phyloP scores from a whole-genome alignment of 2,888 invertebrate genomes.

The Acleris literana region DNA sequence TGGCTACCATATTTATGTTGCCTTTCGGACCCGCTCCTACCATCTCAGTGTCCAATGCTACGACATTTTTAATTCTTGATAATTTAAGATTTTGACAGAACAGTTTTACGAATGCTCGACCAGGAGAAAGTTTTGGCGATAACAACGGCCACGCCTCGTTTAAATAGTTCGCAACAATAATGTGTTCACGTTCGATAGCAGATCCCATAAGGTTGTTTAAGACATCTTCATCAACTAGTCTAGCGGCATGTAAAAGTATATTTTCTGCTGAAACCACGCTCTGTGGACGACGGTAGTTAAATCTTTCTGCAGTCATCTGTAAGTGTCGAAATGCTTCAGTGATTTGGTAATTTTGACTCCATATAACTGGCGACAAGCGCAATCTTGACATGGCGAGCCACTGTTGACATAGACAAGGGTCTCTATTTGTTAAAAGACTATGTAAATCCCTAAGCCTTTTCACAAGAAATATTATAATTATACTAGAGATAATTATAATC shows the following conservation, averaged over 20 bases:
- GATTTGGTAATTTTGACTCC: too few relatives aligned
- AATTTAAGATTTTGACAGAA: not conserved
- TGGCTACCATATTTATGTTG: constrained; percentile 5
- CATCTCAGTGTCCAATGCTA: constrained; percentile 25
- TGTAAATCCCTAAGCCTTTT: too few relatives aligned
- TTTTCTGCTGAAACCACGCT: not conserved
- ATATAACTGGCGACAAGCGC: too few relatives aligned
- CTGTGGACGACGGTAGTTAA: too few relatives aligned
- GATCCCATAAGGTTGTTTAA: not conserved
- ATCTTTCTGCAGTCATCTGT: too few relatives aligned
- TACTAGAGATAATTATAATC: too few relatives aligned
- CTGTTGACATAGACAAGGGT: too few relatives aligned
- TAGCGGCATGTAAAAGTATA: not conserved
- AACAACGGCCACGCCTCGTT: not conserved
- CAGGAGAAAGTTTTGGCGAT: not conserved
- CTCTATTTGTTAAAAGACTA: too few relatives aligned
- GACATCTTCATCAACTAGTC: too few relatives aligned
- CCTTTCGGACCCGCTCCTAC: not conserved
- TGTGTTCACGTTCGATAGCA: not conserved
- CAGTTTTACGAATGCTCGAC: not conserved
- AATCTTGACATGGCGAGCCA: too few relatives aligned
- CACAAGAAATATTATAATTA: too few relatives aligned
- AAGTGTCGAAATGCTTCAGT: too few relatives aligned
- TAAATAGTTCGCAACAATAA: not conserved
- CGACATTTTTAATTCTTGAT: not conserved